phyloP scores from a whole-genome alignment of 2,888 invertebrate species.

The Dugesia japonica region DNA sequence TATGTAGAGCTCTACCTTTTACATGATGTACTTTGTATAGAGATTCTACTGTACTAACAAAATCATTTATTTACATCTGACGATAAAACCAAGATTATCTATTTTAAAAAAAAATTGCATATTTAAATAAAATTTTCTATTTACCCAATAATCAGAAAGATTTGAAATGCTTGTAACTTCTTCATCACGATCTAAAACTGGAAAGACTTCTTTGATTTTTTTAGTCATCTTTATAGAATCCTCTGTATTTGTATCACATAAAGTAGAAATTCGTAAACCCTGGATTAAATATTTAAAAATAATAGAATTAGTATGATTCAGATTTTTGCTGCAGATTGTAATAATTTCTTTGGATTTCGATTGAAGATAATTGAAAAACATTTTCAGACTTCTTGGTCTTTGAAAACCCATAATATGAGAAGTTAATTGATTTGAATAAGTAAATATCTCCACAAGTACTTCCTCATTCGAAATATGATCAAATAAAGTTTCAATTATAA shows the following conservation, averaged over 20 bases:
- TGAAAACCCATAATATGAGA: constrained; percentile 5
- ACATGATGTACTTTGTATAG: too few relatives aligned
- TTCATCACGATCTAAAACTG: not conserved
- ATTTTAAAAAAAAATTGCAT: too few relatives aligned
- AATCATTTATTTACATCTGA: too few relatives aligned
- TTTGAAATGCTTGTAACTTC: not conserved
- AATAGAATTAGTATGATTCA: not conserved
- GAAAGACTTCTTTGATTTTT: not conserved
- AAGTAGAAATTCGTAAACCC: not conserved
- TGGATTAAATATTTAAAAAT: not conserved
- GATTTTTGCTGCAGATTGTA: not conserved
- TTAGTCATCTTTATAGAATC: not conserved
- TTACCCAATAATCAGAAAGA: not conserved
- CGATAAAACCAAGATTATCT: too few relatives aligned
- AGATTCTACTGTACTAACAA: too few relatives aligned
- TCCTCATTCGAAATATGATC: not conserved
- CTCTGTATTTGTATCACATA: not conserved
- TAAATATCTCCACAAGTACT: not conserved
- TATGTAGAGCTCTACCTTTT: too few relatives aligned
- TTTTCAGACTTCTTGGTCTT: not conserved
- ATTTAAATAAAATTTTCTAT: not conserved
- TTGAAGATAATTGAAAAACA: not conserved
- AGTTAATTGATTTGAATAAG: not conserved
- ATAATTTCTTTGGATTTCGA: not conserved
- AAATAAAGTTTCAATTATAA: not conserved